Conservation (phyloP, 2,113 vertebrate genomes). For the Trachemys scripta region DNA sequence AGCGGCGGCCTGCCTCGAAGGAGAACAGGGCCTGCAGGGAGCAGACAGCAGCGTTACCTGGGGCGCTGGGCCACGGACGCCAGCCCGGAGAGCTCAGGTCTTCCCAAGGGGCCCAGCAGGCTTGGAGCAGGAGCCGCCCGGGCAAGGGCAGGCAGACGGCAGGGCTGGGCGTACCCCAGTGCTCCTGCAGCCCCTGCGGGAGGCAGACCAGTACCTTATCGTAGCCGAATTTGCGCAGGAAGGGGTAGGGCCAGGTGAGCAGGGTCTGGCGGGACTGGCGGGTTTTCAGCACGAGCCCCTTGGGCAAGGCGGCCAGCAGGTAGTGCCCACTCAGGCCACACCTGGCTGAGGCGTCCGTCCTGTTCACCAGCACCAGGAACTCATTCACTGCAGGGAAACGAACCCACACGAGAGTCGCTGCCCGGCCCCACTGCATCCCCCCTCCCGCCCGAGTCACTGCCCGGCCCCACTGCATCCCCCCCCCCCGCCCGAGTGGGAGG, state of each 20-base stretch:
- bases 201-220: slow-evolving; percentile 81
- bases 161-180: background rate
- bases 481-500: too few species aligned
- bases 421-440: too few species aligned
- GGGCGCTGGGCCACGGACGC: background rate
- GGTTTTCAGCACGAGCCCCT: slow-evolving; percentile 80
- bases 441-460: background rate
- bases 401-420: background rate
- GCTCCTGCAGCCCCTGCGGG: background rate
- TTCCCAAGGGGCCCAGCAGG: background rate
- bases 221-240: slow-evolving; percentile 88
- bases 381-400: slow-evolving; percentile 57
- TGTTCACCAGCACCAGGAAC: slow-evolving; percentile 83
- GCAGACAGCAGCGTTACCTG: background rate
- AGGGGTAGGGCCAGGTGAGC: slow-evolving; percentile 87
- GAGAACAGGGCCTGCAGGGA: slow-evolving; percentile 77
- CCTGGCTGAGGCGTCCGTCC: slow-evolving; percentile 81
- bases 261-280: slow-evolving; percentile 57
- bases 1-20: slow-evolving; percentile 89
- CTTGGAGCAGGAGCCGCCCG: background rate
- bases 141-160: too few species aligned
- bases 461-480: too few species aligned
- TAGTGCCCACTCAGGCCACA: slow-evolving; percentile 86
- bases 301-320: slow-evolving; percentile 77
- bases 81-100: background rate